Evolutionary conservation across 2,113 vertebrate genomes (phyloP), one percentile per base, ranked within the genome.

Genomic region (Seriola rivoliana): DNA sequence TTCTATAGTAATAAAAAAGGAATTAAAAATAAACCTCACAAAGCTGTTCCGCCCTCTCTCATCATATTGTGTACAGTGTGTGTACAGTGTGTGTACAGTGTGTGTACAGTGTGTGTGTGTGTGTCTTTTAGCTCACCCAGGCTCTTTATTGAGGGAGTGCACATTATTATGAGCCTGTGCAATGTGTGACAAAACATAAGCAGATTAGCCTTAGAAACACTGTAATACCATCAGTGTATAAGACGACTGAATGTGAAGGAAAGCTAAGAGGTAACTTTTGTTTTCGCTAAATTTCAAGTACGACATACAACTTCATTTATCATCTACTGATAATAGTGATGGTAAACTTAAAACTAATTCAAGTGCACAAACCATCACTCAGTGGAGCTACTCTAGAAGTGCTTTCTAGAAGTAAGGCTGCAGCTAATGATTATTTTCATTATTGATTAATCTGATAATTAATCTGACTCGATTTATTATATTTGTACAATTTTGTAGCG

Each of bases 1-100:
- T 86, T 84, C 29, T 48, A 63, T 25, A 78, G 73, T 81, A 84
- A 91, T 92, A 90, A 91, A 85, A 89, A 80, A 64, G 52, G 78
- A 84, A 90, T 90, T 85, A 78, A 62, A 81, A 69, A 78, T 88
- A 88, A 84, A 81, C 85, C 73, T 85, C 13, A 42, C 60, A 55
- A 73, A 85, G 78, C 73, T 55, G 16, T 80, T 77, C 42, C 5
- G 2, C 44, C 69, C 29, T 32, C 38, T 21, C 46, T 71, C 40
- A 29, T 57, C 25, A 55, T 69, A 42, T 46, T 64, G 29, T 84
- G 55, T 71, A 23, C 10, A 14, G 17, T 67, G 76, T 65, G 62
- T 46, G 34, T 67, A 23, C 58, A 23, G 60, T 59, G 60, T 68
- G 54, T 75, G 17, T 67, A 23, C 10, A 14, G 17, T 67, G 76